phyloP scores from a whole-genome alignment of 2,797 vertebrate species.

The Lithobates sylvaticus region DNA sequence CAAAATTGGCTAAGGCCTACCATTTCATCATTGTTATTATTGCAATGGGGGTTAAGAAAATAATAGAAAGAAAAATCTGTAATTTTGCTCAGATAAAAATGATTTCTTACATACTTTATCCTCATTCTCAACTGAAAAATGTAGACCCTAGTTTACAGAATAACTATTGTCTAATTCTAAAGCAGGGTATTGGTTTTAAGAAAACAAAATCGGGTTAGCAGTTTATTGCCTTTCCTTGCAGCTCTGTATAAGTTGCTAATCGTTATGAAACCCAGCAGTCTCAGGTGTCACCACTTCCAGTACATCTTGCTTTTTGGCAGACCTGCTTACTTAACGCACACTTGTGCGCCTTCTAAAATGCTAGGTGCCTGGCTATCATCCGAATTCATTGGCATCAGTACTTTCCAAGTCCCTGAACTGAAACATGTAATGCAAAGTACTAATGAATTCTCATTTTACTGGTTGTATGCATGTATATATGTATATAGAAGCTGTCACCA shows the following conservation, averaged over 20 bases:
- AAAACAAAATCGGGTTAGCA: background rate
- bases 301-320: background rate
- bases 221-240: background rate
- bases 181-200: background rate
- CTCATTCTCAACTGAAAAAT: background rate
- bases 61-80: background rate
- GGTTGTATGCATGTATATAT: too few relatives aligned
- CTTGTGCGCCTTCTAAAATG: too few relatives aligned
- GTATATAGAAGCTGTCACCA: too few relatives aligned
- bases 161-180: background rate
- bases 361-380: too few relatives aligned
- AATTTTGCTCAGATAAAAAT: background rate
- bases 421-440: too few relatives aligned
- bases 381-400: too few relatives aligned
- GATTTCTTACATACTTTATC: background rate
- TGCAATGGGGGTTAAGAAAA: background rate
- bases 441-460: too few relatives aligned
- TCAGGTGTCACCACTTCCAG: background rate
- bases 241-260: background rate
- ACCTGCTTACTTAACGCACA: background rate
- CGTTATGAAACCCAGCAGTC: background rate
- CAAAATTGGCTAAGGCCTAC: background rate
- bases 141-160: background rate
- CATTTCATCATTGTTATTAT: conserved; percentile 23
- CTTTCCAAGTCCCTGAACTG: too few relatives aligned